Evolutionary conservation across 1,140 invertebrate genomes (phyloP).

Genomic region (Aricia agestis): DNA sequence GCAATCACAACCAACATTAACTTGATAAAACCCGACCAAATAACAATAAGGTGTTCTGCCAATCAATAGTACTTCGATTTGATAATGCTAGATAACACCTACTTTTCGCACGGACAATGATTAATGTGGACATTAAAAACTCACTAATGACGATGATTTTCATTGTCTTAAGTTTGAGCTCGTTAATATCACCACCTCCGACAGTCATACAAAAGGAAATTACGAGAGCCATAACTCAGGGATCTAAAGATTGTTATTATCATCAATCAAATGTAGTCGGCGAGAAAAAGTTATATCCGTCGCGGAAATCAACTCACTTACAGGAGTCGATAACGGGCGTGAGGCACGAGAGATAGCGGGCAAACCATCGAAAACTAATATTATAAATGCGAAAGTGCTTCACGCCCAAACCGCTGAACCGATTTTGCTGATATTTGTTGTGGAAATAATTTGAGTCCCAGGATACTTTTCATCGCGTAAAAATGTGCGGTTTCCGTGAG

Average conservation of each 20-base stretch:
- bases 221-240: constrained; percentile 25
- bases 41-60: too few relatives aligned
- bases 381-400: too few relatives aligned
- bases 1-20: too few relatives aligned
- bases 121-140: background rate
- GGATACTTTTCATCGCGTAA: too few relatives aligned
- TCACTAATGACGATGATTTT: background rate
- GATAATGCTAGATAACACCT: background rate
- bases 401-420: too few relatives aligned
- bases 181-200: background rate
- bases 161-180: constrained; percentile 1
- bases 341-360: constrained; percentile 3
- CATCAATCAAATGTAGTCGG: constrained; percentile 38
- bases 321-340: constrained; percentile 26
- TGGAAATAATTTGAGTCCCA: too few relatives aligned
- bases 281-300: constrained; percentile 41
- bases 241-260: constrained; percentile 21
- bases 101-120: background rate
- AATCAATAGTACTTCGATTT: too few relatives aligned
- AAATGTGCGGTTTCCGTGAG: too few relatives aligned
- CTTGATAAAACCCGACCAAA: too few relatives aligned
- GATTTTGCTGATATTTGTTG: too few relatives aligned
- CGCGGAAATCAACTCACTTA: constrained; percentile 40
- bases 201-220: constrained; percentile 26
- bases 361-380: background rate